Conservation (phyloP, 2,888 invertebrate genomes). For the Eupithecia vulgata region DNA sequence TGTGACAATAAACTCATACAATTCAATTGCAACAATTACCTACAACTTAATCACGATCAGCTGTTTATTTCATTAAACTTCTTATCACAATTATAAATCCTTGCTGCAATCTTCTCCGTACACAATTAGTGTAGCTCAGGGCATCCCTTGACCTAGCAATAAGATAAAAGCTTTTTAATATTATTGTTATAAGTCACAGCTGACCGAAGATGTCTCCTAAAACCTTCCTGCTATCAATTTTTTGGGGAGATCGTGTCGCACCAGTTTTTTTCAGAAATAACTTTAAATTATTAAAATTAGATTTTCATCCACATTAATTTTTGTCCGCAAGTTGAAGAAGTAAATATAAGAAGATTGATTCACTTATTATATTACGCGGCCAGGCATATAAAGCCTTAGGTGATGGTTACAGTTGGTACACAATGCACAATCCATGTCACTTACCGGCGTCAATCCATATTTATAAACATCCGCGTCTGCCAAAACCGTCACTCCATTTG, state of each 20-base stretch:
- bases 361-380: background rate
- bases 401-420: background rate
- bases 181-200: background rate
- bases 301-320: background rate
- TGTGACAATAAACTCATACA: constrained; percentile 7
- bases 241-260: too few species aligned
- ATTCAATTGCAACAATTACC: background rate
- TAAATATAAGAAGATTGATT: background rate
- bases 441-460: constrained; percentile 49
- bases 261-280: too few species aligned
- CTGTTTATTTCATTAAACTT: background rate
- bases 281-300: too few species aligned
- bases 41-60: background rate
- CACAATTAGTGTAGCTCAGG: background rate
- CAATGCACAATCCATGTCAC: background rate
- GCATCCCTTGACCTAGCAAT: background rate
- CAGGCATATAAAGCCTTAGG: background rate
- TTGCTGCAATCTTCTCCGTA: background rate
- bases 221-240: background rate
- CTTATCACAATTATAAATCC: background rate
- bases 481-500: constrained; percentile 51
- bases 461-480: constrained; percentile 44
- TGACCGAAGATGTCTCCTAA: background rate
- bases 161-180: background rate
- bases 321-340: background rate